Evolutionary conservation across 2,113 vertebrate genomes (phyloP).

Genomic region (Clarias gariepinus): DNA sequence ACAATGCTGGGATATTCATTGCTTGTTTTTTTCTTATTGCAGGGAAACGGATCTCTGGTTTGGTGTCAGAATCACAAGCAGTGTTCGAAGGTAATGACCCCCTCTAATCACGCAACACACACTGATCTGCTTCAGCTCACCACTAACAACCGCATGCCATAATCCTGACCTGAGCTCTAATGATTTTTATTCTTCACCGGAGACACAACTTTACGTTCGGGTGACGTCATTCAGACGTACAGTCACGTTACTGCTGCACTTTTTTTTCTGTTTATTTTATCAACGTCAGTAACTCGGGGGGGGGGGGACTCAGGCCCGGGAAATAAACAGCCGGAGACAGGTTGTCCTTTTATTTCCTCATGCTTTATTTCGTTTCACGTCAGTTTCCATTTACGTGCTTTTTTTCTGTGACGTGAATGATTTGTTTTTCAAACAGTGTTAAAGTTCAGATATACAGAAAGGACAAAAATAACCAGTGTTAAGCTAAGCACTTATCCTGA

Average conservation of each 20-base stretch:
- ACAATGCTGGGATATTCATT: constrained; percentile 19
- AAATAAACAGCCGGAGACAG: not conserved
- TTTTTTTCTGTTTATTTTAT: constrained; percentile 17
- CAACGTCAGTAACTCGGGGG: not conserved
- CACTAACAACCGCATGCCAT: not conserved
- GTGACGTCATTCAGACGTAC: not conserved
- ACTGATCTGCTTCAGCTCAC: not conserved
- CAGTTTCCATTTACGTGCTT: constrained; percentile 40
- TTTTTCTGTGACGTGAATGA: constrained; percentile 26
- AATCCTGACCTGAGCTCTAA: not conserved
- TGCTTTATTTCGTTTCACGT: constrained; percentile 20
- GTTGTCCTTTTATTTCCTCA: not conserved
- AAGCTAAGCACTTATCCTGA: not conserved
- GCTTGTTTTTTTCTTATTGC: constrained; percentile 58
- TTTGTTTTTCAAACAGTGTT: not conserved
- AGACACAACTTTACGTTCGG: not conserved
- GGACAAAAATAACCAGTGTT: not conserved
- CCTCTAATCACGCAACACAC: not conserved
- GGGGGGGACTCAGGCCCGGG: not conserved
- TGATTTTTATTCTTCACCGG: not conserved
- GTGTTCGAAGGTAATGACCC: constrained; percentile 87
- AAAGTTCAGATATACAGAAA: constrained; percentile 2
- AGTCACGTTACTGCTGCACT: constrained; percentile 4
- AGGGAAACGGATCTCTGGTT: constrained; percentile 94
- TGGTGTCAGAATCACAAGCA: constrained; percentile 99